Evolutionary conservation across 1,140 invertebrate genomes (phyloP), one percentile per base, ranked within the genome.

Genomic region (Drosophila littoralis): DNA sequence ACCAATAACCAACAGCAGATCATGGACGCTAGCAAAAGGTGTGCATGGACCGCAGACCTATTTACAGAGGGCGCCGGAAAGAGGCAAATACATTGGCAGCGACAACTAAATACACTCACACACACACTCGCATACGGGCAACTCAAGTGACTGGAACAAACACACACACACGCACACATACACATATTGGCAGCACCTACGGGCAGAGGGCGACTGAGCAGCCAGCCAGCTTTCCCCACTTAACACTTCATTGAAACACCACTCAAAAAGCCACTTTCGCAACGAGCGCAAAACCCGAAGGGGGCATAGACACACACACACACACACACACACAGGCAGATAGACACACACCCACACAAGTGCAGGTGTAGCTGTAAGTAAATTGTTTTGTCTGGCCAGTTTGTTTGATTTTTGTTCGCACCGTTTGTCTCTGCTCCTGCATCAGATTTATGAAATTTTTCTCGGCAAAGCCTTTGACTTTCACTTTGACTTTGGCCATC

Each of bases 161-260:
- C 55, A 66, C 42, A 52, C 52, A 66, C 54, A 63, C 67, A 65
- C n/a, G n/a, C 36, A 51, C 57, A 65, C 38, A 55, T 7, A 73
- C 33, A 61, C 9, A 9, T 1, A 36, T 13, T 40, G 13, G 33
- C 7, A 33, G 8, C 17, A 15, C 33, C 38, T 15, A 17, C 33
- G n/a, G 50, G 36, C 33, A 57, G 40, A 71, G 48, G 36, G 61
- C 60, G 57, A 58, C 61, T 63, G 45, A 63, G 59, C 64, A 68
- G 68, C 71, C 73, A 77, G 74, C 61, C 80, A 75, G 82, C 75
- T 89, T 83, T 63, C 60, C 70, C 74, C 86, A 90, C 82, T 91
- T 91, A 91, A 91, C 88, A 91, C 88, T 91, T 91, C 89, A 91
- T 91, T 91, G 88, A 91, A 91, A 91, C 88, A 77, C 88, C 88